Percentiles rank a stretch among this genome's conserved stretches.
phyloP scores from a whole-genome alignment of 2,797 vertebrate genomes.

The Hemibagrus guttatus region DNA sequence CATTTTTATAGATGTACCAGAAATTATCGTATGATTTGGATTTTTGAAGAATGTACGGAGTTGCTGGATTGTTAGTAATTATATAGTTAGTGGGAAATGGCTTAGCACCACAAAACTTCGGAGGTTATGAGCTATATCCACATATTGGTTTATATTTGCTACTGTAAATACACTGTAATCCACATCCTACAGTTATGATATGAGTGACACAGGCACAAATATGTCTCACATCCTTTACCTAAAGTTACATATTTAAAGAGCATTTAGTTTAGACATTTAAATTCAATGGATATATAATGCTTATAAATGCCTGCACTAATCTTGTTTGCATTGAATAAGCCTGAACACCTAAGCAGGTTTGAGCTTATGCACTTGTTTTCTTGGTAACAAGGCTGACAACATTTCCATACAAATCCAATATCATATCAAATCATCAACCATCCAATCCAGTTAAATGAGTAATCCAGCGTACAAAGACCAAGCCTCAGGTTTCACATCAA shows the following conservation, averaged over 20 bases:
- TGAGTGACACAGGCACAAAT: neutral
- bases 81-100: neutral
- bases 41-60: neutral
- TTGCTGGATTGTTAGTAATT: neutral
- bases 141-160: neutral
- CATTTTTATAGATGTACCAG: neutral
- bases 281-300: neutral
- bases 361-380: neutral
- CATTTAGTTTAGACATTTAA: no score
- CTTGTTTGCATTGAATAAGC: constrained; percentile 4
- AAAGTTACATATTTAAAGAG: neutral
- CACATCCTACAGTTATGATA: neutral
- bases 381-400: constrained; percentile 11
- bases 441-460: neutral
- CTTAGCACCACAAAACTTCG: neutral
- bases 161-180: neutral
- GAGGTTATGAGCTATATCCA: neutral
- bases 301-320: neutral
- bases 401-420: constrained; percentile 3
- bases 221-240: neutral
- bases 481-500: neutral
- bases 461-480: neutral
- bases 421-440: constrained; percentile 5
- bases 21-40: neutral
- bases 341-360: neutral